Evolutionary conservation across 2,888 invertebrate genomes (phyloP), one percentile per base, ranked within the genome.

Genomic region (Pristionchus mayeri): DNA sequence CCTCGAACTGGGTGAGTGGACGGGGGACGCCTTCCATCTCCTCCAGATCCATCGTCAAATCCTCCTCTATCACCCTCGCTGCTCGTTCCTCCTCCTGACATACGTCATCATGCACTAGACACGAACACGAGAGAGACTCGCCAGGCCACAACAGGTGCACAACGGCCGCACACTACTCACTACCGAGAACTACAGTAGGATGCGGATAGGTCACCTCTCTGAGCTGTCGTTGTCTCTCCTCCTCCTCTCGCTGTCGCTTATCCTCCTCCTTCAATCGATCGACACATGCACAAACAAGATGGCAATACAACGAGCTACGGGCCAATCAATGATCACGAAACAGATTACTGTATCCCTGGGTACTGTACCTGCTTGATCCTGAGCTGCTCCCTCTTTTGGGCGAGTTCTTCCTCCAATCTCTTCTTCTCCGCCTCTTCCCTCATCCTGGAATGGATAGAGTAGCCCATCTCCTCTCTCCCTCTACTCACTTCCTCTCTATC

Each of bases 61-160:
- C 37, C 24, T 81, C 81, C 1, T n/a, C 40, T 44, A 81, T 13
- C 13, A 27, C 6, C n/a, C 57, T 9, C 4, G 81, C 60, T 13
- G 81, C 81, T 54, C 60, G 21, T 27, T 81, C 81, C 44, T 81
- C 81, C 44, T 81, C 81, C 81, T 81, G 57, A 11, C 9, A 37
- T 4, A 34, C 21, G 21, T 40, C 30, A 24, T 27, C 11, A 60
- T 27, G 1, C 48, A 37, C 37, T 18, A 21, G 9, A 54, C 54
- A 18, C 16, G 6, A 11, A 54, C 9, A 13, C 6, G 21, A 54
- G 54, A 21, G 21, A 67, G 16, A 18, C 63, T 34, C 7, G 3
- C 37, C n/a, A n/a, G n/a, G n/a, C n/a, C n/a, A n/a, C n/a, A n/a
- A n/a, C n/a, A n/a, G n/a, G n/a, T n/a, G n/a, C n/a, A n/a, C n/a